These are phyloP conservation scores for Epirrhoe alternata DNA, from an alignment of 2,888 invertebrate genomes.

Conservation along the genomic window DNA sequence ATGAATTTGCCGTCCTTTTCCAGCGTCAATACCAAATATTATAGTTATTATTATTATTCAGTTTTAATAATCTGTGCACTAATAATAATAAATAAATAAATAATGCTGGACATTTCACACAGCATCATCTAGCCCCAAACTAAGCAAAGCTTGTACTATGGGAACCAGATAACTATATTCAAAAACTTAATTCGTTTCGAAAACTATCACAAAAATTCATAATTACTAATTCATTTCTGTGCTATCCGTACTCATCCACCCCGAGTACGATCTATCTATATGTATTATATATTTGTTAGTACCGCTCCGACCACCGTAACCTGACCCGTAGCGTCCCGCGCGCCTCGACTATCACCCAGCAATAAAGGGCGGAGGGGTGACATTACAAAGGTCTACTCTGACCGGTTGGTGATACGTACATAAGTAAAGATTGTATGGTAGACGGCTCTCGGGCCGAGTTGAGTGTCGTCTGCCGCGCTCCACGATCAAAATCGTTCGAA, in stretches of 20 bases:
- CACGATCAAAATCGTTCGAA: conserved; percentile 80
- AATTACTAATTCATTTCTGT: conserved; percentile 47
- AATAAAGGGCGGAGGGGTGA: conserved; percentile 60
- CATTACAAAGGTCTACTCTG: conserved; percentile 60
- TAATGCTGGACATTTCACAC: too few relatives aligned
- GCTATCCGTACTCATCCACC: conserved; percentile 72
- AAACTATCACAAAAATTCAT: conserved; percentile 14
- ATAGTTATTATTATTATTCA: too few relatives aligned
- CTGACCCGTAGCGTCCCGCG: conserved; percentile 66
- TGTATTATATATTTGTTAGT: conserved; percentile 82
- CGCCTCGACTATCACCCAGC: conserved; percentile 50
- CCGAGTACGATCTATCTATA: conserved; percentile 71
- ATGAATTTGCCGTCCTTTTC: too few relatives aligned
- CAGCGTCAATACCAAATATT: too few relatives aligned
- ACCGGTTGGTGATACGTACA: conserved; percentile 67
- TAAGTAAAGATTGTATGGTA: conserved; percentile 73
- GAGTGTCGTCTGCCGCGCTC: conserved; percentile 82
- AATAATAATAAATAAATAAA: too few relatives aligned
- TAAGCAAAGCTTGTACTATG: too few relatives aligned
- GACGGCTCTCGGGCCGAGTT: conserved; percentile 71
- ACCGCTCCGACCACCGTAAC: conserved; percentile 74
- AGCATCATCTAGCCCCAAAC: too few relatives aligned
- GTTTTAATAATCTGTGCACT: too few relatives aligned
- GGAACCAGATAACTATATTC: too few relatives aligned
- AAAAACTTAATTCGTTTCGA: too few relatives aligned